Conservation (phyloP, 2,113 vertebrate species). For the Apistogramma diplotaenia region DNA sequence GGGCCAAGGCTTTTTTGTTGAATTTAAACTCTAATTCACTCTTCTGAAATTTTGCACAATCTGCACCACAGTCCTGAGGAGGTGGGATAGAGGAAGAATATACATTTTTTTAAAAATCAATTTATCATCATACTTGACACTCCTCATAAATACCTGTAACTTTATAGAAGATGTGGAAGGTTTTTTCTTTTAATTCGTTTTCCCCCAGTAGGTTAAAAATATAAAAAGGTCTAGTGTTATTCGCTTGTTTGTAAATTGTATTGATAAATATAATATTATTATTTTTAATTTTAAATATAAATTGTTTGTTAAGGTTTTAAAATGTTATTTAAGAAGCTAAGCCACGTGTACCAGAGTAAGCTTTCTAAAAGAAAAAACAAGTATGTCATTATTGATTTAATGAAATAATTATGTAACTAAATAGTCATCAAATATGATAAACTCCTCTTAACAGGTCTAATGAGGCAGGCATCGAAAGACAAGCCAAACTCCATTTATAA, state of each 20-base stretch:
- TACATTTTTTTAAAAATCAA: neutral
- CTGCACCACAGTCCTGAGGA: constrained; percentile 89
- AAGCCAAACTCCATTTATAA: neutral
- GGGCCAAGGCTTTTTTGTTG: constrained; percentile 86
- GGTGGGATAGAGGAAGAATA: neutral
- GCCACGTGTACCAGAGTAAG: no score
- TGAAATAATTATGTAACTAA: no score
- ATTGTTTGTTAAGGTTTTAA: no score
- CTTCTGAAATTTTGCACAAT: constrained; percentile 98
- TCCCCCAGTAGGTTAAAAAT: no score
- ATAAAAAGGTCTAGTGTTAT: no score
- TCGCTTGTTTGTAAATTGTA: no score
- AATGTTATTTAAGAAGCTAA: no score
- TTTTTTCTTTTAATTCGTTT: no score
- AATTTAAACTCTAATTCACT: constrained; percentile 94
- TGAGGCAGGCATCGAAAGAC: neutral
- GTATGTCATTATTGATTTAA: no score
- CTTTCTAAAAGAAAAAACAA: no score
- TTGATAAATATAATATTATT: no score
- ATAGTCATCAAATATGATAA: neutral
- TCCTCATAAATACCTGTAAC: neutral
- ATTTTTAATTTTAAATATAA: no score
- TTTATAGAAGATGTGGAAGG: neutral
- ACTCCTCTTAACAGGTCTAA: neutral
- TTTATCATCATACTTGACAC: neutral